Base-by-base conservation (phyloP, 2,797 vertebrate species). In the Coluber constrictor region DNA sequence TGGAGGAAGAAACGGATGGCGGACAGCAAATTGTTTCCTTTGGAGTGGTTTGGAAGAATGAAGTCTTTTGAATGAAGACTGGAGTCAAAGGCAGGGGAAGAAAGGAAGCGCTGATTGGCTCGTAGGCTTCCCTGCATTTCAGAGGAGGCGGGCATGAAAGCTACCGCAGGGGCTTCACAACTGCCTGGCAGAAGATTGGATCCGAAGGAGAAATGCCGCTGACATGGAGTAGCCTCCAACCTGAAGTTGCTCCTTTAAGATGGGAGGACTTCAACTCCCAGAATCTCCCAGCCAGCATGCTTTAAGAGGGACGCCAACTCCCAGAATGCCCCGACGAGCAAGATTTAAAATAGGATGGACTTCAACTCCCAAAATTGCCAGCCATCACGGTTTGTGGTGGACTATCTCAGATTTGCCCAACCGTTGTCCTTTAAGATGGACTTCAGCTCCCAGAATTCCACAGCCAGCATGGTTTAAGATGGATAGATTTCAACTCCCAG, bases 341-440 rank as follows among this genome's bases (percentile, higher is more conserved):
- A 0, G 63, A 1, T 2, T 66, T 66, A 2, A 13, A 12, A 66
- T 1, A 51, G 4, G 0, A 15, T 5, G 27, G 29, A 66, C 4
- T 16, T 6, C 29, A 27, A 27, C 25, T 27, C 60, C 60, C 25
- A 61, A 25, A 61, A 27, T 61, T 1, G 27, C 11, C 61, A 12
- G 3, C 61, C 61, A 2, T 27, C 27, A 29, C 2, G 61, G 1
- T 29, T 63, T 63, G 29, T 3, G 4, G 11, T 5, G 27, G 0
- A 29, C 27, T 51, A 8, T 51, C 47, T 51, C 47, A 51, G 47
- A 51, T 51, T 51, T 51, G 47, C 47, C 47, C 6, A 51, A 51
- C 47, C 47, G 0, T 7, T 1, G 47, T 51, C 47, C 47, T 51
- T 51, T 51, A 51, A 51, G 0, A 15, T 5, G 27, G 29, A 66